Conservation (phyloP, 2,797 vertebrate genomes). For the Sebastolobus alascanus region DNA sequence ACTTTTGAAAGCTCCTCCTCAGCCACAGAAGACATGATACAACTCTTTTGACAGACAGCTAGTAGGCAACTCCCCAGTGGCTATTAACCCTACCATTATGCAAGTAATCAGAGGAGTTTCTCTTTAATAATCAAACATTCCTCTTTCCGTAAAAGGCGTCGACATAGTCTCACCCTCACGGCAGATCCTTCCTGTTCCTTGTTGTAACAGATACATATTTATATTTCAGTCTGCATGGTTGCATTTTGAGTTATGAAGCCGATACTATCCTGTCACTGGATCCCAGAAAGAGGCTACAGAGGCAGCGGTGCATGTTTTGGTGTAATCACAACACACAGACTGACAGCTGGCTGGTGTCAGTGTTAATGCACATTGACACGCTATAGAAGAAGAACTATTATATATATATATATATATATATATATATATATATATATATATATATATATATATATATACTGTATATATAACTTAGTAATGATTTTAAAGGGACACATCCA, state of each 20-base stretch:
- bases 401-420: too few relatives aligned
- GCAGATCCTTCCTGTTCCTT: conserved; percentile 1
- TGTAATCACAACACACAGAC: background rate
- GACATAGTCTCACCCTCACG: background rate
- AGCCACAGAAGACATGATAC: too few relatives aligned
- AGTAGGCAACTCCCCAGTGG: too few relatives aligned
- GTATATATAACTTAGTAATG: background rate
- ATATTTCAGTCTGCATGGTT: background rate
- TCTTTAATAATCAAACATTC: background rate
- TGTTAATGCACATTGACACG: background rate
- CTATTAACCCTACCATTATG: background rate
- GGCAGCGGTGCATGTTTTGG: background rate
- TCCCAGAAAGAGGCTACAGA: conserved; percentile 7
- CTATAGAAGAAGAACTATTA: background rate
- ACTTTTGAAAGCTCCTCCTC: too few relatives aligned
- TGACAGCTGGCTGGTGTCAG: background rate
- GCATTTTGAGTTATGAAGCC: background rate
- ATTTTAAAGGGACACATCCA: background rate
- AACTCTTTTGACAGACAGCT: too few relatives aligned
- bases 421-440: background rate
- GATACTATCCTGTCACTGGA: conserved; percentile 24
- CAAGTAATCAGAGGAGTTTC: background rate
- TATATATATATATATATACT: too few relatives aligned
- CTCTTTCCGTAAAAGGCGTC: background rate
- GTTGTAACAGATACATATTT: background rate